Base-by-base conservation (phyloP, 2,888 invertebrate genomes). In the Gandaritis pyraliata region DNA sequence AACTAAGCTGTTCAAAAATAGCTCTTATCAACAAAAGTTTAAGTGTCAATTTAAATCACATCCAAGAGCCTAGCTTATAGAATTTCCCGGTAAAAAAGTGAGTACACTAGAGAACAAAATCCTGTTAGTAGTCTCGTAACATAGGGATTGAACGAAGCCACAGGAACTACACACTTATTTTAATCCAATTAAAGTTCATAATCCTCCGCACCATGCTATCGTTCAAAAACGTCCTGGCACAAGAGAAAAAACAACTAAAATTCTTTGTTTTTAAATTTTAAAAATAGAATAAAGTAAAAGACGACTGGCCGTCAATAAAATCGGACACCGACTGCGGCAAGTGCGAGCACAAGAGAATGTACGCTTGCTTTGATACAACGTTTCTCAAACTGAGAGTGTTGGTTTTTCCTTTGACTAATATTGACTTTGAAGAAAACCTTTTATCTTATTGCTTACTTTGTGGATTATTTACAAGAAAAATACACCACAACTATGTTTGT, bases 121-220 rank as follows among this genome's bases (percentile, higher is more conserved):
- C 83, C 74, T 65, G 74, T 84, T 84, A 83, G 65, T 36, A 8
- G 72, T 64, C 69, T 65, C 66, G 72, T 70, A 77, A 76, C 76
- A 73, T 72, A 77, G 72, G 81, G 77, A 78, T 76, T 76, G 73
- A 66, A 68, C 69, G 87, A 87, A 87, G 84, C 87, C 87, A 72
- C 74, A 80, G 68, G 69, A 74, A 74, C 73, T 66, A 58, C 66
- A 68, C 74, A 74, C 74, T 73, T 73, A 73, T 70, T 70, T 58
- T 78, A 84, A 86, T 84, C 73, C 60, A 78, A 81, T 85, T 83
- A 85, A 61, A 60, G 68, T 65, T 57, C 72, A 76, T 67, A 71
- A 72, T 73, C 66, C 71, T 76, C 69, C 69, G 62, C 61, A 62
- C 58, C 41, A 16, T 16, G 7, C 57, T 45, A 46, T 15, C 15